A percentile compares a stretch with the other conserved stretches of the same genome.
Conservation (phyloP, 1,140 invertebrate genomes). For the Apolygus lucorum region DNA sequence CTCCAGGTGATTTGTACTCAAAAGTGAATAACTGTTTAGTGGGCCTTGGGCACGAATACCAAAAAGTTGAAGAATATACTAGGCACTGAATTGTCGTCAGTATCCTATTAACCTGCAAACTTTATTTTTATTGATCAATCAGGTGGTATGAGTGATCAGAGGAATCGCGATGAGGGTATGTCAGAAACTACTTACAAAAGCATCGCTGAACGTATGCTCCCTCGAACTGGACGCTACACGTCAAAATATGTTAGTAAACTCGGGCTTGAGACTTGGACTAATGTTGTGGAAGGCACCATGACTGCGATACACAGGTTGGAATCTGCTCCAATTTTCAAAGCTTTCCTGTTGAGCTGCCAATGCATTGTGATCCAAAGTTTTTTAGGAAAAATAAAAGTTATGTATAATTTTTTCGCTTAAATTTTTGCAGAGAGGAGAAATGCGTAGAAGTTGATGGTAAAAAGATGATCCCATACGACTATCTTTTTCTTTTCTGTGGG, state of each 20-base stretch:
- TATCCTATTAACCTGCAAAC: too few relatives aligned
- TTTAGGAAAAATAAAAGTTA: too few relatives aligned
- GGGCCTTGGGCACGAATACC: too few relatives aligned
- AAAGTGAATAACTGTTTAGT: too few relatives aligned
- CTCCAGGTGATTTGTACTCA: too few relatives aligned
- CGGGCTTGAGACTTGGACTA: slow-evolving; percentile 44
- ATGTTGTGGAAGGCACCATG: slow-evolving; percentile 46
- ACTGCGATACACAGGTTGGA: slow-evolving; percentile 50
- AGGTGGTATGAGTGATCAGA: too few relatives aligned
- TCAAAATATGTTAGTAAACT: slow-evolving; percentile 44
- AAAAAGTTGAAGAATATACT: too few relatives aligned
- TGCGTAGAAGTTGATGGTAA: slow-evolving; percentile 45
- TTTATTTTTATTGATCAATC: too few relatives aligned
- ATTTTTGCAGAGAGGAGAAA: slow-evolving; percentile 45
- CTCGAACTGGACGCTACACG: slow-evolving; percentile 43
- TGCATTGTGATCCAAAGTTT: too few relatives aligned
- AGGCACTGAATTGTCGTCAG: too few relatives aligned
- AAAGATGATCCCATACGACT: slow-evolving; percentile 48
- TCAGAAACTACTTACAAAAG: slow-evolving; percentile 41
- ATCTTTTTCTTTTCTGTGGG: slow-evolving; percentile 50
- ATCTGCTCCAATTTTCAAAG: slow-evolving; percentile 8
- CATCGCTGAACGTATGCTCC: slow-evolving; percentile 42
- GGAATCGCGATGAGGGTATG: slow-evolving; percentile 50
- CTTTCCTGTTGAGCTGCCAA: too few relatives aligned
- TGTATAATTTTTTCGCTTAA: too few relatives aligned